Conservation (phyloP, 2,113 vertebrate species). For the Pachyramphus minor region DNA sequence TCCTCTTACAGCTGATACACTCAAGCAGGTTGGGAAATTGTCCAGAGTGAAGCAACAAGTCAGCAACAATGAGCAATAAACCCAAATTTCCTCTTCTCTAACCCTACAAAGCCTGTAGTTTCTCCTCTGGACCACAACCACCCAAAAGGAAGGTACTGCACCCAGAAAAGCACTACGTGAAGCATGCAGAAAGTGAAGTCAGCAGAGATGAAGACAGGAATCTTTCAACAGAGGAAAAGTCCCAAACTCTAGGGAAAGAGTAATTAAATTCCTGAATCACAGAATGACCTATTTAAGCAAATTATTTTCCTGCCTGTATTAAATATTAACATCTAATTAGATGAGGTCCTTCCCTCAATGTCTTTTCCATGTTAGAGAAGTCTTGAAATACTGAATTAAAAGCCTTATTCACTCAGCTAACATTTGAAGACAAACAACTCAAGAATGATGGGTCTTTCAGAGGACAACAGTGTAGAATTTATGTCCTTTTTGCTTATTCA, state of each 20-base stretch:
- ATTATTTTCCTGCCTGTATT: background rate
- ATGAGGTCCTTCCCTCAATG: background rate
- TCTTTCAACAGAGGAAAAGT: background rate
- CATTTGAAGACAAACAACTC: background rate
- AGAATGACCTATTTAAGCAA: background rate
- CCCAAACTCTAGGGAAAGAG: background rate
- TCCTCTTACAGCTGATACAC: background rate
- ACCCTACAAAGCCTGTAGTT: background rate
- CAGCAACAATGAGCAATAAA: background rate
- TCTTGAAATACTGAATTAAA: background rate
- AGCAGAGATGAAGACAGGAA: background rate
- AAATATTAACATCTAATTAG: slow-evolving; percentile 4
- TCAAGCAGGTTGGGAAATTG: background rate
- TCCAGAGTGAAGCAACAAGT: background rate
- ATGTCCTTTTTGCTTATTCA: background rate
- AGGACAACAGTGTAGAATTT: background rate
- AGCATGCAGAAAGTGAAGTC: background rate
- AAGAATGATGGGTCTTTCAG: background rate
- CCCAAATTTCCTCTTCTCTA: background rate
- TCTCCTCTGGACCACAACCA: background rate
- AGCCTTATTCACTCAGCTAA: background rate
- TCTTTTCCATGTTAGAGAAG: background rate
- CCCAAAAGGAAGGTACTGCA: background rate
- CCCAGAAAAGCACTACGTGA: background rate
- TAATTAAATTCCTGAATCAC: background rate